Base-by-base conservation (phyloP, 2,797 vertebrate species). In the Molossus alvarezi region DNA sequence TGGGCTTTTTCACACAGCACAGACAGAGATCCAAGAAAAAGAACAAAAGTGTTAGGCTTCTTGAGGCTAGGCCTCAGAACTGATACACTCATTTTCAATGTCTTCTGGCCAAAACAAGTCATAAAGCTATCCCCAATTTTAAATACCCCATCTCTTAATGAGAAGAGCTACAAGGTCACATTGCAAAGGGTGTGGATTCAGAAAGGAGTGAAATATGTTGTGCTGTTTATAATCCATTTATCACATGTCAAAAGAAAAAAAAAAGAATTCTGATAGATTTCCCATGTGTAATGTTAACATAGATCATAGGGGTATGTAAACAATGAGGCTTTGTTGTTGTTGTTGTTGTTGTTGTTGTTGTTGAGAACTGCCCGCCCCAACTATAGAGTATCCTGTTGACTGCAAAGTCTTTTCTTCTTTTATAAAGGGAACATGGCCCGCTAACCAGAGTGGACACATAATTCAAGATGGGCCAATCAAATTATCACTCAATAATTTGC, bases 401-500 rank as follows among this genome's bases (percentile, higher is more conserved):
- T 51, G 51, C 15, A 77, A 88, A 6, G 10, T 3, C 8, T 53
- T 80, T 64, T 41, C 33, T 64, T 81, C 21, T 64, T 65, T 45
- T 65, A 48, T 55, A 33, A 88, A 81, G 11, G 37, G 14, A 81
- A 45, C 33, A 82, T 55, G 20, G 37, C 3, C 48, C 23, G 65
- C 76, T 48, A 33, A 18, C 2, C 11, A 73, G 48, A 14, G 33
- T 48, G 48, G 20, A 45, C 57, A 88, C 37, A 93, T 21, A 82
- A 73, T 27, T 13, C 58, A 81, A 82, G 11, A 64, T 37, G 67
- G 21, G 33, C 8, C 67, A 85, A 77, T 58, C 60, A 64, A 55
- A 81, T 73, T n/a, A 81, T 41, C 25, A 81, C 33, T 87, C 45
- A 88, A 11, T 79, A 81, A 88, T 33, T 57, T 88, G 33, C 88